Evolutionary conservation across 1,140 invertebrate genomes (phyloP), one percentile per base, ranked within the genome.

Genomic region (Battus philenor): DNA sequence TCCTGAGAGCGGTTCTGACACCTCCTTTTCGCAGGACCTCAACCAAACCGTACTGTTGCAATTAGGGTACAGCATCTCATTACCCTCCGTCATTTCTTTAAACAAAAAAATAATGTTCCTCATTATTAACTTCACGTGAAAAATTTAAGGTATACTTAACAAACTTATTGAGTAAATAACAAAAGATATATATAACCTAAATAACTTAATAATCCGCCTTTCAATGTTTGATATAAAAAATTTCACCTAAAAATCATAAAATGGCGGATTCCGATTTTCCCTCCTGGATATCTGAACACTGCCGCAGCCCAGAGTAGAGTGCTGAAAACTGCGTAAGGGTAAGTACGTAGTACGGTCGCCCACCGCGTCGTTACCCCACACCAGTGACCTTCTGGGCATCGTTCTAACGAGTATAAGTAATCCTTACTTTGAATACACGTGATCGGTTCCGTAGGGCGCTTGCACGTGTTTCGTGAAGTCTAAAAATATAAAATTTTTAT

Each of bases 41-140:
- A 94, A 68, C 93, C 93, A 95, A 13, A 94, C 87, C 1, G 86
- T 87, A 0, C 87, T 72, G 49, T 94, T 91, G 52, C 89, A 91
- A 57, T 93, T 91, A 1, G 92, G 90, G 61, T 90, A 92, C 31
- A 83, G 38, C 22, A 53, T 49, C 0, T 50, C 20, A 18, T 15
- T 43, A 15, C 4, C 15, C 26, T 15, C 17, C 34, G 26, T 9
- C 46, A 22, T 41, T 41, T 41, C 13, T 29, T n/a, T 15, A 15
- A 39, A 39, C 24, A 26, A 13, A 27, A 18, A 11, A 20, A 2
- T 10, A n/a, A n/a, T n/a, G n/a, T n/a, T n/a, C n/a, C n/a, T n/a
- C n/a, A n/a, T n/a, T n/a, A n/a, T n/a, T n/a, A n/a, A n/a, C n/a
- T n/a, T n/a, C n/a, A n/a, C n/a, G n/a, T n/a, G n/a, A n/a, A n/a